Base-by-base conservation (phyloP, 30 jellyfish, hydroid and myxozoan genomes). In the Chrysaora quinquecirrha region DNA sequence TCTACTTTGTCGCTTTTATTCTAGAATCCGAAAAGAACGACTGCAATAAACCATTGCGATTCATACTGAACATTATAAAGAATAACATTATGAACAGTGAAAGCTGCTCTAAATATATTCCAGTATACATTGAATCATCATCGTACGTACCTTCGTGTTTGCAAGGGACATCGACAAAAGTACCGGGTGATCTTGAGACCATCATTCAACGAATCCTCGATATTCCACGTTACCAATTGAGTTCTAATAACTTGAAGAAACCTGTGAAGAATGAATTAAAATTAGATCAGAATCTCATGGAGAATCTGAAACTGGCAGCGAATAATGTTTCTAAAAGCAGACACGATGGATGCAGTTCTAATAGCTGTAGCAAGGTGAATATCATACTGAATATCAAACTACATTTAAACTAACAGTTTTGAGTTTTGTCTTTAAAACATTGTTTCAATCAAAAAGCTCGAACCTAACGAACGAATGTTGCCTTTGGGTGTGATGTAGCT, bases 11-110 rank as follows among this genome's bases (percentile, higher is more conserved):
- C n/a, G n/a, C n/a, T n/a, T 47, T 49, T 35, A 22, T 78, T 64
- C 1, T 30, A 48, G 80, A 21, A 3, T 27, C 64, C 16, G 81
- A 23, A 16, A 0, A 10, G 4, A 23, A 33, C 34, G 65, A 61
- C n/a, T 24, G 73, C 63, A 78, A 63, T 18, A 71, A 38, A 14
- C 54, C 81, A 16, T 78, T 32, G 31, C 34, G 65, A 0, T 78
- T 78, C 63, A 46, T 78, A 9, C 47, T 78, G 80, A 71, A 63
- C 23, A 78, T 78, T 21, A 64, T 78, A 71, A 78, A 34, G 60
- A 50, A 65, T 18, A 38, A 64, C 50, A 78, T 63, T 12, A 4
- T 78, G 71, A 71, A 43, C 50, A 50, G 61, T 46, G 21, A 47
- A 38, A 69, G 65, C 48, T 78, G 75, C 9, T 58, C 80, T 21